phyloP scores from a whole-genome alignment of 2,797 vertebrate genomes.

The Myotis myotis region DNA sequence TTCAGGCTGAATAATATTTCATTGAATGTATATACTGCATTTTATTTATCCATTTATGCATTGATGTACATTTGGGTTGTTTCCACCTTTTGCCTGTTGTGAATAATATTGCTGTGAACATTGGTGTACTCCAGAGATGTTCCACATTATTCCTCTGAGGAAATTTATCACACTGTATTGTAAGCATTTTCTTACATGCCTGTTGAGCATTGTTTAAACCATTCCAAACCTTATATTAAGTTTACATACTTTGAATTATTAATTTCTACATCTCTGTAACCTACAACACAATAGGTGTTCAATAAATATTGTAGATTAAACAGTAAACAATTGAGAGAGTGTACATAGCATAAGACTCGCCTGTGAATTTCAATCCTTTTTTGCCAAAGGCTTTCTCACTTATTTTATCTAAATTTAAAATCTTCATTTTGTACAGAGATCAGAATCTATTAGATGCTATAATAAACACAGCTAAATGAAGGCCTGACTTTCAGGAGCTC shows the following conservation, averaged over 20 bases:
- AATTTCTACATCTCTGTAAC: neutral
- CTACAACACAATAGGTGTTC: neutral
- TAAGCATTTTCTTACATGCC: neutral
- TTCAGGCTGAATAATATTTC: neutral
- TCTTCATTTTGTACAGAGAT: neutral
- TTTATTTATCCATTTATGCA: neutral
- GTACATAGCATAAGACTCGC: neutral
- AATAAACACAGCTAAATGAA: neutral
- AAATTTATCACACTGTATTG: neutral
- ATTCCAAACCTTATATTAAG: neutral
- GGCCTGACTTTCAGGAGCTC: neutral
- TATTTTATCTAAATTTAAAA: slow-evolving; percentile 7
- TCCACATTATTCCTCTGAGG: neutral
- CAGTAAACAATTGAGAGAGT: neutral
- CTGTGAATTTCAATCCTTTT: neutral
- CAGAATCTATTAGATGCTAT: neutral
- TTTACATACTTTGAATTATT: neutral
- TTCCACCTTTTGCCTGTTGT: neutral
- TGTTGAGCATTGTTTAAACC: neutral
- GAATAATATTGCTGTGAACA: neutral
- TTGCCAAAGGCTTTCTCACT: neutral
- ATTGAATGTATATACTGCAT: neutral
- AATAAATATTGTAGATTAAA: neutral
- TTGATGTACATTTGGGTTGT: neutral
- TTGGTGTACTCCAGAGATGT: neutral